phyloP scores from a whole-genome alignment of 2,113 vertebrate genomes.

The Clarias batrachus region DNA sequence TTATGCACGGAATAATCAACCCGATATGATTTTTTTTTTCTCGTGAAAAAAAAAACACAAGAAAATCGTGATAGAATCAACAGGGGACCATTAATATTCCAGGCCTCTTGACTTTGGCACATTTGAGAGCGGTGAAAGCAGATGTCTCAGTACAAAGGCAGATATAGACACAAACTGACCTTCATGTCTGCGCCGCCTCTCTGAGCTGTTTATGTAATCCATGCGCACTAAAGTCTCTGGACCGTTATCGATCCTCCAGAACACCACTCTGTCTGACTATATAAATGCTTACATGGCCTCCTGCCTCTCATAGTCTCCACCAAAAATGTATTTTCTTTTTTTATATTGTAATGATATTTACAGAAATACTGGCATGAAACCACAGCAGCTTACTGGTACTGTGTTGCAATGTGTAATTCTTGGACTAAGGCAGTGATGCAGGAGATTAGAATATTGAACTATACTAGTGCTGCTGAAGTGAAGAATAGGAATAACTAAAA shows the following conservation, averaged over 20 bases:
- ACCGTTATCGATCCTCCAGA: slow-evolving; percentile 77
- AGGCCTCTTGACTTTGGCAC: slow-evolving; percentile 68
- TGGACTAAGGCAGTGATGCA: slow-evolving; percentile 2
- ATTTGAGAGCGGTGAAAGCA: slow-evolving; percentile 70
- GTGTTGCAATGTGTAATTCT: slow-evolving; percentile 7
- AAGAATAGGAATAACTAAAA: not conserved
- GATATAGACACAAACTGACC: slow-evolving; percentile 68
- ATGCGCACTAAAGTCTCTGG: slow-evolving; percentile 57
- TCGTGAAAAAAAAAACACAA: too few species aligned
- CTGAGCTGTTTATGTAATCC: slow-evolving; percentile 82
- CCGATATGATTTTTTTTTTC: slow-evolving; percentile 58
- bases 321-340: not conserved
- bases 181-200: slow-evolving; percentile 71
- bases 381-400: not conserved
- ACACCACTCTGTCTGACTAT: slow-evolving; percentile 70
- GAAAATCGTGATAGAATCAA: slow-evolving; percentile 61
- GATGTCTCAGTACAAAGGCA: slow-evolving; percentile 75
- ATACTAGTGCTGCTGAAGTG: not conserved
- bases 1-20: slow-evolving; percentile 71
- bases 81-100: slow-evolving; percentile 61
- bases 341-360: slow-evolving; percentile 26
- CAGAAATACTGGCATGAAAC: slow-evolving; percentile 7
- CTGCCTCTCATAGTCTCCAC: slow-evolving; percentile 34
- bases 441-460: not conserved
- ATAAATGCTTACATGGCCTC: slow-evolving; percentile 69